Percentiles rank a stretch among this genome's conserved stretches.
Evolutionary conservation across 2,888 invertebrate species (phyloP).

Genomic region (Ganaspis brasiliensis): DNA sequence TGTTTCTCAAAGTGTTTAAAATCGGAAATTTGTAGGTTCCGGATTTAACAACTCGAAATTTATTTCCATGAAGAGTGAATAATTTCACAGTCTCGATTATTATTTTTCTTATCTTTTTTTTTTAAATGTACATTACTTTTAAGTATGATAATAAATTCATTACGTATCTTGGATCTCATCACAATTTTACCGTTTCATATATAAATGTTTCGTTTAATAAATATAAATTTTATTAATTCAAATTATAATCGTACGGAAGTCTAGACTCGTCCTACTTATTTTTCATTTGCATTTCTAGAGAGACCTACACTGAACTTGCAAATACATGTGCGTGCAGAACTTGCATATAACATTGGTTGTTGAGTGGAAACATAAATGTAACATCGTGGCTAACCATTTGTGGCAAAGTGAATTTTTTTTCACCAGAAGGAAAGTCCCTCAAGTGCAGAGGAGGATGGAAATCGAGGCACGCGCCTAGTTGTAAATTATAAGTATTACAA

Average conservation of each 20-base stretch:
- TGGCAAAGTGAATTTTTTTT: conserved; percentile 63
- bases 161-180: no score
- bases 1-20: not conserved
- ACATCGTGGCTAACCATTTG: conserved; percentile 53
- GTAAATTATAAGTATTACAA: conserved; percentile 38
- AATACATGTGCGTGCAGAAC: not conserved
- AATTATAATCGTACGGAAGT: not conserved
- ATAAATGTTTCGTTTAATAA: not conserved
- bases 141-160: no score
- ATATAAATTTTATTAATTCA: not conserved
- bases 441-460: conserved; percentile 53
- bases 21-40: not conserved
- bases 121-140: no score
- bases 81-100: no score
- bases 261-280: not conserved
- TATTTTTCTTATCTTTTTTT: no score
- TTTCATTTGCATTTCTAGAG: not conserved
- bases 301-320: not conserved
- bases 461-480: conserved; percentile 55
- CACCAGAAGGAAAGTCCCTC: conserved; percentile 62
- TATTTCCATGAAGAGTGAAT: not conserved
- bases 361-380: not conserved
- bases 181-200: no score
- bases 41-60: not conserved
- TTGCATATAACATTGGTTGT: not conserved